Evolutionary conservation across 2,797 vertebrate genomes (phyloP).

Genomic region (Molossus alvarezi): DNA sequence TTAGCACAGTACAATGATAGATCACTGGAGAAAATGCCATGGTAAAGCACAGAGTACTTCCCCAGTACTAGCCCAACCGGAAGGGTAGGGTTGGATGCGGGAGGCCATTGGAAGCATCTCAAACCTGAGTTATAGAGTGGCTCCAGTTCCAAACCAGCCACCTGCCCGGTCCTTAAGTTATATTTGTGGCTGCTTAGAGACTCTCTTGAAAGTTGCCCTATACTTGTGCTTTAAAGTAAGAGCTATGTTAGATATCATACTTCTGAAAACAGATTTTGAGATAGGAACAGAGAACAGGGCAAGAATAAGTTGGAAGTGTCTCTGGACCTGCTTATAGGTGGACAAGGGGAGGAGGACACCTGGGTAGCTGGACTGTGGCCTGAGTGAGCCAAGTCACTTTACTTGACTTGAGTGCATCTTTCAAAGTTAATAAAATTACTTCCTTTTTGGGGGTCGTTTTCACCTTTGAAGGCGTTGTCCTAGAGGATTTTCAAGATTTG

Average conservation of each 20-base stretch:
- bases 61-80: background rate
- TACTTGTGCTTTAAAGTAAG: background rate
- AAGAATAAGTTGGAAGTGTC: background rate
- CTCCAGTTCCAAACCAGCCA: background rate
- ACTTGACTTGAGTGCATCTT: background rate
- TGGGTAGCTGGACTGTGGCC: background rate
- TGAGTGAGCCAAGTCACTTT: background rate
- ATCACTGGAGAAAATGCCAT: background rate
- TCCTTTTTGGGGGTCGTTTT: background rate
- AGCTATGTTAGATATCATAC: background rate
- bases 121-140: background rate
- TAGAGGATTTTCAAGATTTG: background rate
- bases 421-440: background rate
- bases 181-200: background rate
- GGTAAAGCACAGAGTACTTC: background rate
- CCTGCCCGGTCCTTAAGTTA: background rate
- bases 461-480: background rate
- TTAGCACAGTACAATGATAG: background rate
- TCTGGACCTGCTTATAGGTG: background rate
- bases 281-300: background rate
- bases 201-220: background rate
- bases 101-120: background rate
- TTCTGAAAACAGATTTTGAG: slow-evolving; percentile 40
- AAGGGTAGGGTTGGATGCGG: background rate
- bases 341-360: background rate